Conservation (phyloP, 2,888 invertebrate species). For the Nemotelus nigrinus region DNA sequence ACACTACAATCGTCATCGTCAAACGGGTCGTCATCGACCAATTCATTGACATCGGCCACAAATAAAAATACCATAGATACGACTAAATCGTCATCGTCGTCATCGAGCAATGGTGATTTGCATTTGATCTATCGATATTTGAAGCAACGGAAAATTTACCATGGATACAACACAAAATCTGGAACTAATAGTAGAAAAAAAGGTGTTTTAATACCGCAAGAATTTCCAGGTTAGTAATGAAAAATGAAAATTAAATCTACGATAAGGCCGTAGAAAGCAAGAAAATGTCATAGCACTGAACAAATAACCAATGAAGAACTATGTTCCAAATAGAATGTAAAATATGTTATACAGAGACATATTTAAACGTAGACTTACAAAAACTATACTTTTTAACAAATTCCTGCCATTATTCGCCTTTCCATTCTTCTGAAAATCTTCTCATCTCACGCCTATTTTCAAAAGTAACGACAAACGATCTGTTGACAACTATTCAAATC, state of each 20-base stretch:
- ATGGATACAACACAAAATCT: constrained; percentile 63
- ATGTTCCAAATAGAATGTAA: too few species aligned
- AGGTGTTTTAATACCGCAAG: constrained; percentile 64
- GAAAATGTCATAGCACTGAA: too few species aligned
- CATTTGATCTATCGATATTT: constrained; percentile 62
- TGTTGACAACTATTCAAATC: not conserved
- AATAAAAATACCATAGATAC: constrained; percentile 50
- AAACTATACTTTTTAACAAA: not conserved
- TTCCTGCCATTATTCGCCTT: not conserved
- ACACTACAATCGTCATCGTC: constrained; percentile 64
- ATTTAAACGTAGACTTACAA: too few species aligned
- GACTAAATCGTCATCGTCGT: constrained; percentile 51
- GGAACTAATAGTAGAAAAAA: constrained; percentile 62
- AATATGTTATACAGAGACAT: too few species aligned
- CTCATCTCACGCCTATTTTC: not conserved
- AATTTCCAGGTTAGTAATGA: constrained; percentile 62
- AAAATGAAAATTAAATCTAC: not conserved
- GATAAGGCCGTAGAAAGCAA: too few species aligned
- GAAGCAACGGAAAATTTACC: constrained; percentile 62
- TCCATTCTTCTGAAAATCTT: not conserved
- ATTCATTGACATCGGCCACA: constrained; percentile 57
- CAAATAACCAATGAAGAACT: too few species aligned
- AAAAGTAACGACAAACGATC: constrained; percentile 9
- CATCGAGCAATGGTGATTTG: constrained; percentile 58
- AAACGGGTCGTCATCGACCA: constrained; percentile 62